Base-by-base conservation (phyloP, 2,888 invertebrate genomes). In the Arenicola marina region DNA sequence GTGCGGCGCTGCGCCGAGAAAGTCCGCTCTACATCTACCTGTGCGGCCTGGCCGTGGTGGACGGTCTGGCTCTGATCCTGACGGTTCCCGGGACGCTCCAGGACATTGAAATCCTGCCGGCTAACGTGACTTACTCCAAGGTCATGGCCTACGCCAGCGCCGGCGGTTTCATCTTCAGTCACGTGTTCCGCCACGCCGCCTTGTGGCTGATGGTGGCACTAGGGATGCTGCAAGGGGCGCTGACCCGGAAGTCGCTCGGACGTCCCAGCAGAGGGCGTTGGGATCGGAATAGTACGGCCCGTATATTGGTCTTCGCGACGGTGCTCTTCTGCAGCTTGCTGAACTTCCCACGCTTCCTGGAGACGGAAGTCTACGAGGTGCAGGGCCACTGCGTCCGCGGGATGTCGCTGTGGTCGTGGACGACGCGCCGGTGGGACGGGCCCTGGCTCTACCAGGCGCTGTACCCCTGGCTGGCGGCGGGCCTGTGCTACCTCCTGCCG, bases 321-420 rank as follows among this genome's bases (percentile, higher is more conserved):
- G 38, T 64, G 26, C n/a, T 64, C 29, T 43, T 57, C 57, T 34
- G 46, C 44, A 11, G 33, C 18, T 38, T 66, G 26, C 57, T 69
- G 38, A 51, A 69, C 57, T 62, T 65, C 57, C 60, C 67, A 21
- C 48, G 67, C 29, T 67, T 69, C 55, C 33, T 69, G n/a, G 67
- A 69, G 43, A 31, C 57, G 33, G 31, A 43, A 26, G 61, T 61
- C 51, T n/a, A 28, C 24, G 57, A 56, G 32, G 61, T 63, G 46
- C 43, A 54, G 21, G 53, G 51, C 18, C 67, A 67, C 48, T 64
- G 64, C 57, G 44, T 64, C 51, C 33, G 46, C 26, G 51, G 46
- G 21, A 21, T 59, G 62, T 34, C 45, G 31, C 53, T 67, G 24
- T 67, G 62, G 59, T 26, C 32, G 31, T 56, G 28, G 48, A 43